These are phyloP conservation scores for Drosophila fuyamai DNA, from an alignment of 1,140 invertebrate species.

Conservation along the genomic window DNA sequence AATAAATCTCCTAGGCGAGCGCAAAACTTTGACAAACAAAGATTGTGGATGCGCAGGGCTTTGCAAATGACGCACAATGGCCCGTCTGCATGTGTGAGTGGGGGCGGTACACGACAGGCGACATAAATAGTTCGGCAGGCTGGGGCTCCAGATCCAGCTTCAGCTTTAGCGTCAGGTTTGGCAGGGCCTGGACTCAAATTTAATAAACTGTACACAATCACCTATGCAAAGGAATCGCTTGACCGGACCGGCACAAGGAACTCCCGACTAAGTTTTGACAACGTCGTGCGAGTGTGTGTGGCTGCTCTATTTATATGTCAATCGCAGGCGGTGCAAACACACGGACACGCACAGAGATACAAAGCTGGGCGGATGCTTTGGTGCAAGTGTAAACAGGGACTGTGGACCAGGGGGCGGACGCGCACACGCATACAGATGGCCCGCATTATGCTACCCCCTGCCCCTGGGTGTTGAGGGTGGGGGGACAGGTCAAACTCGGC, in stretches of 20 bases:
- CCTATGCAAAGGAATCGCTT: slow-evolving; percentile 52
- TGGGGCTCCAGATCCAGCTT: background rate
- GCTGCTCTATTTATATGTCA: slow-evolving; percentile 66
- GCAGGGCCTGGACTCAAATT: slow-evolving; percentile 26
- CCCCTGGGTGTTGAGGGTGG: background rate
- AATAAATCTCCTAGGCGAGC: slow-evolving; percentile 69
- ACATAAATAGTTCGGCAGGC: slow-evolving; percentile 48
- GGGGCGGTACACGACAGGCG: slow-evolving; percentile 40
- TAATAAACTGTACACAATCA: slow-evolving; percentile 56
- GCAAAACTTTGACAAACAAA: slow-evolving; percentile 61
- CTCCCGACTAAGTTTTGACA: slow-evolving; percentile 48
- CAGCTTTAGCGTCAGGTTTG: slow-evolving; percentile 1
- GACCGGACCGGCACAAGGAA: slow-evolving; percentile 20
- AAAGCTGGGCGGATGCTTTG: slow-evolving; percentile 22
- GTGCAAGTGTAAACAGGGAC: slow-evolving; percentile 65
- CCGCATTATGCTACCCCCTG: slow-evolving; percentile 61
- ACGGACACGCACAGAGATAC: slow-evolving; percentile 20
- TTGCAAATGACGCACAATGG: slow-evolving; percentile 55
- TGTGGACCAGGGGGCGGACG: slow-evolving; percentile 14
- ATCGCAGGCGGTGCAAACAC: slow-evolving; percentile 50
- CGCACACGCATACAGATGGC: slow-evolving; percentile 78
- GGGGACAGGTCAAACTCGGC: slow-evolving; percentile 9
- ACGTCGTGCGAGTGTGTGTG: slow-evolving; percentile 25
- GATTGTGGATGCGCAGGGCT: slow-evolving; percentile 54
- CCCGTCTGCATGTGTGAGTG: background rate